Conservation (phyloP, 53 echinoderm and acorn worm genomes). For the Antedon mediterranea region DNA sequence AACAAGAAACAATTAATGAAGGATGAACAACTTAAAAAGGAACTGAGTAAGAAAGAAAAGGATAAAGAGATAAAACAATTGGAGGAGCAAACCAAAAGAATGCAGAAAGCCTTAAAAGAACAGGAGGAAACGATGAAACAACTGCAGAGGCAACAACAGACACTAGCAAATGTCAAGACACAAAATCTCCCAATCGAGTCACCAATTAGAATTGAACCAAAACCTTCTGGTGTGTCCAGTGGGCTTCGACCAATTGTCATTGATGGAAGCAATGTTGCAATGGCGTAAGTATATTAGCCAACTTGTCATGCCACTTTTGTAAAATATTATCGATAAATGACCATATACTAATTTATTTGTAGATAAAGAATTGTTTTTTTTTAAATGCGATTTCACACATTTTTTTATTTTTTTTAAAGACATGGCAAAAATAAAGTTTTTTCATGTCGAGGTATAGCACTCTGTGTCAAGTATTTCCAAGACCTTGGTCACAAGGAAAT, state of each 20-base stretch:
- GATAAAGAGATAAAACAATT: slow-evolving; percentile 6
- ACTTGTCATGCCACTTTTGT: too few species aligned
- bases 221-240: background rate
- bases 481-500: slow-evolving; percentile 40
- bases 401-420: slow-evolving; percentile 8
- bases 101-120: slow-evolving; percentile 9
- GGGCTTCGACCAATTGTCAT: slow-evolving; percentile 35
- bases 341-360: too few species aligned
- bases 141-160: slow-evolving; percentile 12
- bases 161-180: slow-evolving; percentile 2
- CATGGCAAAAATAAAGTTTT: slow-evolving; percentile 31
- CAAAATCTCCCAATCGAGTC: background rate
- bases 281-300: slow-evolving; percentile 59
- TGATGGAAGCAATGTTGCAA: slow-evolving; percentile 66
- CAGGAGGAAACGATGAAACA: slow-evolving; percentile 14
- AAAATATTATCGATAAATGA: too few species aligned
- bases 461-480: slow-evolving; percentile 52
- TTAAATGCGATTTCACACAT: too few species aligned
- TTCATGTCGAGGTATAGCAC: slow-evolving; percentile 49
- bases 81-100: slow-evolving; percentile 11
- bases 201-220: slow-evolving; percentile 19
- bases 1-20: background rate
- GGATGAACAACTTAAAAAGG: background rate
- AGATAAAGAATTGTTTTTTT: too few species aligned
- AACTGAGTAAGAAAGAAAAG: slow-evolving; percentile 1